A percentile compares a stretch with the other conserved stretches of the same genome.
phyloP scores from a whole-genome alignment of 2,888 invertebrate species.

The Clostera curtula region DNA sequence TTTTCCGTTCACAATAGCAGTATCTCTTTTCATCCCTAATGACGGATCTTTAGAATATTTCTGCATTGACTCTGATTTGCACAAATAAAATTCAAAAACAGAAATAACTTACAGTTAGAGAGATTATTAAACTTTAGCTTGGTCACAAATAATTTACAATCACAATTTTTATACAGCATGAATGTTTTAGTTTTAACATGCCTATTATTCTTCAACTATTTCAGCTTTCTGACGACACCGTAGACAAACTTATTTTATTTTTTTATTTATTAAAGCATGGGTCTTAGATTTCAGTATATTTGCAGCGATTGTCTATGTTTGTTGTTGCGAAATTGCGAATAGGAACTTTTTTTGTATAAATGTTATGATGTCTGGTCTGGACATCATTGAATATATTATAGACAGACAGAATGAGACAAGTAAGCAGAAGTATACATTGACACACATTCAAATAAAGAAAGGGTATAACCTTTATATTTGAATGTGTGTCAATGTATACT shows the following conservation, averaged over 20 bases:
- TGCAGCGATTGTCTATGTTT: background rate
- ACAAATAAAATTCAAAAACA: conserved; percentile 9
- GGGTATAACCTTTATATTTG: no score
- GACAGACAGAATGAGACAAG: no score
- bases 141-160: conserved; percentile 25
- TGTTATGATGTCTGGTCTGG: no score
- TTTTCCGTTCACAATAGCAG: conserved; percentile 25
- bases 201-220: conserved; percentile 37
- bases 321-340: no score
- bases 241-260: conserved; percentile 11
- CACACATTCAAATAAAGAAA: no score
- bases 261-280: conserved; percentile 5
- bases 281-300: no score
- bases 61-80: conserved; percentile 13
- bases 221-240: conserved; percentile 31
- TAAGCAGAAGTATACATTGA: no score
- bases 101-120: conserved; percentile 25
- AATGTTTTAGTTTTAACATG: conserved; percentile 28
- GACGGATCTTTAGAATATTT: no score
- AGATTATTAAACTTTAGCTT: conserved; percentile 20
- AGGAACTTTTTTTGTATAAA: no score
- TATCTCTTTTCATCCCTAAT: conserved; percentile 25
- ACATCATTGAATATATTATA: no score
- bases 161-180: conserved; percentile 18
- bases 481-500: no score